Percentiles rank a stretch among this genome's conserved stretches.
phyloP scores from a whole-genome alignment of 2,113 vertebrate genomes.

The Rhinopomastus cyanomelas region DNA sequence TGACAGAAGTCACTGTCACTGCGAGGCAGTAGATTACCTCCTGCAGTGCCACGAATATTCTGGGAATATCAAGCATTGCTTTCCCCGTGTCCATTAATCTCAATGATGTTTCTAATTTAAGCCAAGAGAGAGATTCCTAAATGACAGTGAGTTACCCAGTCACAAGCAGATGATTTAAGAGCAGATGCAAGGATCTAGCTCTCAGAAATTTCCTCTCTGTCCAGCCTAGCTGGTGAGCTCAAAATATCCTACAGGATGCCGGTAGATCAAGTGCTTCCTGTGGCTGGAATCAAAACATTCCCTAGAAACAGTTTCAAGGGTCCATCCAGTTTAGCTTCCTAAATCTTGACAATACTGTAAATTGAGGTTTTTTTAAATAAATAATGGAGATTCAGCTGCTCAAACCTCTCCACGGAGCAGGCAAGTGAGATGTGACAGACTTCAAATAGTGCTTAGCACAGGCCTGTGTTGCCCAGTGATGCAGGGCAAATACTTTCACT shows the following conservation, averaged over 20 bases:
- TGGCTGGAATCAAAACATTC: not conserved
- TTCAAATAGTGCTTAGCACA: not conserved
- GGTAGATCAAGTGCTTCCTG: not conserved
- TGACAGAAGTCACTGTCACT: not conserved
- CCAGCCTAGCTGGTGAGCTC: not conserved
- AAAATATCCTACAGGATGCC: not conserved
- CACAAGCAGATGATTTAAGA: slow-evolving; percentile 18
- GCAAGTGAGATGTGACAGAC: not conserved
- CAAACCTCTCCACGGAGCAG: not conserved
- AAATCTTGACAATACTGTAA: not conserved
- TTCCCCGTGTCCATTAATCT: not conserved
- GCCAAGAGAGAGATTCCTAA: not conserved
- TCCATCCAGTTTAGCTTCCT: not conserved
- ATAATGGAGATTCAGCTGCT: not conserved
- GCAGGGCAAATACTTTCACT: not conserved
- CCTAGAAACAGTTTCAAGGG: not conserved
- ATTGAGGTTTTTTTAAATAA: not conserved
- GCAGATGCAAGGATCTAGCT: not conserved
- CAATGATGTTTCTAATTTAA: slow-evolving; percentile 18
- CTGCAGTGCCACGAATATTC: not conserved
- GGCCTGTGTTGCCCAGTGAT: not conserved
- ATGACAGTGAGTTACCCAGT: not conserved
- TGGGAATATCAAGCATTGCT: not conserved
- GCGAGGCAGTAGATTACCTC: not conserved
- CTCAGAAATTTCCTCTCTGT: not conserved